Base-by-base conservation (phyloP, 1,140 invertebrate species). In the Piezodorus guildinii region DNA sequence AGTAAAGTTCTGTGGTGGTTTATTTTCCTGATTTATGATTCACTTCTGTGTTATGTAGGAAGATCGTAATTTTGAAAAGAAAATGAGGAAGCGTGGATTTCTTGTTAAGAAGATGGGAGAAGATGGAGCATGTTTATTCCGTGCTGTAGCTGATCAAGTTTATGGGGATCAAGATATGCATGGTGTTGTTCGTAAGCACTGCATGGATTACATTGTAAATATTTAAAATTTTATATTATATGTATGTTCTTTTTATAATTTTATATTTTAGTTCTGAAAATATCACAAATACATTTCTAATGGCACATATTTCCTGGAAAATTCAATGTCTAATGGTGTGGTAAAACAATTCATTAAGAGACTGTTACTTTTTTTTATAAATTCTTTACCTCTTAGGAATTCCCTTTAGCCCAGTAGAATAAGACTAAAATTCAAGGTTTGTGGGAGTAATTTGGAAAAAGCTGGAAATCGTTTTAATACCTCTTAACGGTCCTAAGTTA, bases 111-210 rank as follows among this genome's bases (percentile, higher is more conserved):
- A 86, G 67, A 94, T 95, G 81, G 84, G 83, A 63, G 89, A 94
- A 74, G 92, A 96, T 77, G 93, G 92, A n/a, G 91, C 92, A 25
- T 96, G 92, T 74, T 74, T 96, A 10, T 96, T 96, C 74, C 78
- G 93, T 70, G 88, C 93, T 19, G 90, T 95, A 56, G 91, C 92
- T 66, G 89, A 94, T 76, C 92, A 95, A 78, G 85, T 96, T 39
- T 95, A 90, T 75, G 92, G 93, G 6, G 91, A 95, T 75, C 88
- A 95, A 77, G 91, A 93, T 71, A 92, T 94, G 88, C 91, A 96
- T 74, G 78, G 79, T 63, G 79, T 85, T 64, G 88, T 95, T 19
- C 79, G 92, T 44, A 85, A 88, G 71, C 83, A 91, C 69, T 95
- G 91, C 73, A 92, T 95, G 84, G 91, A 96, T 77, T 95, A 95